These are phyloP conservation scores for Novumbra hubbsi DNA, from an alignment of 2,797 vertebrate genomes.

Conservation along the genomic window DNA sequence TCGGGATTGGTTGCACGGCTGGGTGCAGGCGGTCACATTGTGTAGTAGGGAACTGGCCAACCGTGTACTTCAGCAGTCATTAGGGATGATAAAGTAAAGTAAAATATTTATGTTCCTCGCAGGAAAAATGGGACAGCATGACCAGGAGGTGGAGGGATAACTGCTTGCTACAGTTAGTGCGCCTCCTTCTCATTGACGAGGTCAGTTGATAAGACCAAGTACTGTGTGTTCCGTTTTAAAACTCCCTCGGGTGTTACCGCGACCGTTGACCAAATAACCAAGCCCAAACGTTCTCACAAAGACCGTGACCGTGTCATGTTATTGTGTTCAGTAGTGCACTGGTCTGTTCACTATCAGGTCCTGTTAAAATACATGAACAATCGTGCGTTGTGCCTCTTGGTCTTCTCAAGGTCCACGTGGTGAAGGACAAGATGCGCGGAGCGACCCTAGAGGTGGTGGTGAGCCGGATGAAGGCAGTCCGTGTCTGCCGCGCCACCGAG, in stretches of 20 bases:
- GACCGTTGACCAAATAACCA: neutral
- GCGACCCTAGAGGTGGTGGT: conserved; percentile 96
- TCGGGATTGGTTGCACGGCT: too few species aligned
- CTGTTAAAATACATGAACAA: neutral
- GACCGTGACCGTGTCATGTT: neutral
- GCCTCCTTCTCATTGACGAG: conserved; percentile 94
- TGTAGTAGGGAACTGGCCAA: too few species aligned
- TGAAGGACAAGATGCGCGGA: conserved; percentile 92
- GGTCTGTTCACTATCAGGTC: neutral
- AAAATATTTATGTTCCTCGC: conserved; percentile 24
- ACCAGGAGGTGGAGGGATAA: conserved; percentile 95
- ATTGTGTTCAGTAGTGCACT: neutral
- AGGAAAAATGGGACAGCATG: conserved; percentile 99
- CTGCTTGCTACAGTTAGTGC: conserved; percentile 87
- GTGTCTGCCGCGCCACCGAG: conserved; percentile 69
- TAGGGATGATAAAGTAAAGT: neutral
- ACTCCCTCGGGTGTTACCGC: neutral
- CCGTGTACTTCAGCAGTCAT: too few species aligned
- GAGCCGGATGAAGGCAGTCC: conserved; percentile 95
- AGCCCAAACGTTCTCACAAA: neutral
- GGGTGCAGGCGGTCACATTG: too few species aligned
- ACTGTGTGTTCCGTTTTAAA: neutral
- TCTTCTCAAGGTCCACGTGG: conserved; percentile 84
- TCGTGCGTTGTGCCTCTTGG: neutral
- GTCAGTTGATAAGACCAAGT: conserved; percentile 44